Evolutionary conservation across 2,797 vertebrate genomes (phyloP).

Genomic region (Uromys caudimaculatus): DNA sequence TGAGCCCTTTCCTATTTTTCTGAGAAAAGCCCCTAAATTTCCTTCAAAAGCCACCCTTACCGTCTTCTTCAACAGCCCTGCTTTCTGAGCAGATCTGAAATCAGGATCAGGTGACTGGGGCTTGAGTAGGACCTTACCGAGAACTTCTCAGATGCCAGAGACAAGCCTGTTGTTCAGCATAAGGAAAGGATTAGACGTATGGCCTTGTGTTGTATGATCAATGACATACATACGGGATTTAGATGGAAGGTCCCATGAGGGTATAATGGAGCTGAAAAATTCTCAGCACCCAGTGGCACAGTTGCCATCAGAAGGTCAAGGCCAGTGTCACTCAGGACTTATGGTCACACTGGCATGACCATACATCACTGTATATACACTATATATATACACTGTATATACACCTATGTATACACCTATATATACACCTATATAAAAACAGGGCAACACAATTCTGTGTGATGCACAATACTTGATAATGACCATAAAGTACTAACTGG

Average conservation of each 20-base stretch:
- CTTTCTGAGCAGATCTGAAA: neutral
- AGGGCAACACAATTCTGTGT: neutral
- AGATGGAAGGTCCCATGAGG: neutral
- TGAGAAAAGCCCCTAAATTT: conserved; percentile 14
- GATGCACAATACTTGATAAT: too few species aligned
- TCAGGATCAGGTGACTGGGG: neutral
- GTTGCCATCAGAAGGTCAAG: neutral
- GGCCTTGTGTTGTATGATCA: neutral
- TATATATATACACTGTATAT: too few species aligned
- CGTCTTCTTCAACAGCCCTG: neutral
- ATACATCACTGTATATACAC: neutral
- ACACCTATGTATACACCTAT: too few species aligned
- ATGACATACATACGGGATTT: too few species aligned
- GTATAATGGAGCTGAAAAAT: neutral
- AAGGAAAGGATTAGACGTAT: neutral
- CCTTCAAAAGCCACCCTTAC: neutral
- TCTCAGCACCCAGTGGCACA: neutral
- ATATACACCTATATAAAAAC: neutral
- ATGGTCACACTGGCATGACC: neutral
- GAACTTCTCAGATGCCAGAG: neutral
- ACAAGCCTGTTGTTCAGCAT: neutral
- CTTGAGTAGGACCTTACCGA: neutral
- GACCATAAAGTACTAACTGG: neutral
- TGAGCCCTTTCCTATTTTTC: neutral
- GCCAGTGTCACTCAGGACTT: neutral